Base-by-base conservation (phyloP, 2,888 invertebrate species). In the Prosapia bicincta region DNA sequence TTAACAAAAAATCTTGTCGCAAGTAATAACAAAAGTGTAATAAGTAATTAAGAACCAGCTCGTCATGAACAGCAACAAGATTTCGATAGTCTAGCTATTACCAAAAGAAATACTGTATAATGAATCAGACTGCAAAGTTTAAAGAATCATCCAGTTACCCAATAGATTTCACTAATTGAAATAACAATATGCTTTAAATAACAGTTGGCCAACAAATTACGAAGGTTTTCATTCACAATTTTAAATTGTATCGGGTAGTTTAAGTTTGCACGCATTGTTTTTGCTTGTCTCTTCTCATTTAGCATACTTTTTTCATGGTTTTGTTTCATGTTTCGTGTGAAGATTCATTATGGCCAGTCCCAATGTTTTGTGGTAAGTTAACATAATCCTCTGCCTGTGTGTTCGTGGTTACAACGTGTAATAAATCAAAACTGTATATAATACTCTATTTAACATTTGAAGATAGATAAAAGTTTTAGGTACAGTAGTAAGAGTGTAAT, bases 311-410 rank as follows among this genome's bases (percentile, higher is more conserved):
- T 66, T 68, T 76, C 43, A 72, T 72, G 69, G 65, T 73, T 76
- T 77, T 78, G 76, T 80, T 78, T 78, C 78, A 78, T 79, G 78
- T 78, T 72, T 54, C 54, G 30, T 54, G 26, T 78, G 77, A 77
- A 79, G 80, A 80, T 76, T 78, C 80, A 72, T 77, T 80, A 76
- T 80, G 80, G 80, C 79, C 79, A 68, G 79, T 80, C 32, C 80
- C 80, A 66, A 78, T 80, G 74, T 77, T 80, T 66, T 80, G 80
- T 75, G 79, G 80, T 80, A 79, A 80, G 80, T 80, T 67, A 20
- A 67, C 13, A 67, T 13, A 23, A 20, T 54, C 54, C 54, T 54
- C 54, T 20, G 54, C 54, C 54, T 54, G 54, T 54, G 54, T 54
- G 54, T 54, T n/a, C 54, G 54, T 54, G 54, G 54, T 54, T 10